These are phyloP conservation scores for Myotis daubentonii DNA, from an alignment of 2,797 vertebrate species.

Conservation along the genomic window DNA sequence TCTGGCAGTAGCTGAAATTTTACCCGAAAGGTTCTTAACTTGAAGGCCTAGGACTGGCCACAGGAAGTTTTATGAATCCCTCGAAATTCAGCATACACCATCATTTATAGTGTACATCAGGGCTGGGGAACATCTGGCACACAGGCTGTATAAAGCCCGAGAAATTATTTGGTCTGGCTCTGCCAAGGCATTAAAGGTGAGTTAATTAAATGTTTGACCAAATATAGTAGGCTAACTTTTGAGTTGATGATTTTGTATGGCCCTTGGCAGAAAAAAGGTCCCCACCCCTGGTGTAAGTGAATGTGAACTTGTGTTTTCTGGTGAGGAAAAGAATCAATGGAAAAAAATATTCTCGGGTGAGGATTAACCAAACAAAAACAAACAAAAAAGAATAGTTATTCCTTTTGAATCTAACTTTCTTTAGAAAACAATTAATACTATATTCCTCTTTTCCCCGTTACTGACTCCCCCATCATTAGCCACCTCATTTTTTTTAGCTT, in stretches of 20 bases:
- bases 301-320: neutral
- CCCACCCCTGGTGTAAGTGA: neutral
- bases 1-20: conserved; percentile 3
- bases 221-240: no score
- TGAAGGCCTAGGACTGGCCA: neutral
- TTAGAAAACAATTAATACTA: neutral
- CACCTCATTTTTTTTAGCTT: neutral
- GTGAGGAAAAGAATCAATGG: neutral
- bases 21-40: neutral
- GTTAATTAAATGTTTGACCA: no score
- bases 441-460: neutral
- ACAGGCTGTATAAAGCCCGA: no score
- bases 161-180: no score
- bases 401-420: neutral
- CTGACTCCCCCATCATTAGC: neutral
- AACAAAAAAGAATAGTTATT: neutral
- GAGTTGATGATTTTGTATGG: no score
- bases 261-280: no score
- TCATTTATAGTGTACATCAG: neutral
- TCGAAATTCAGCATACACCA: neutral
- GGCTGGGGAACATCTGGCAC: no score
- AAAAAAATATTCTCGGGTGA: no score
- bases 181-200: no score
- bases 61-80: neutral
- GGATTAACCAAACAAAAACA: no score